Base-by-base conservation (phyloP, 2,888 invertebrate species). In the Apodemia zela region DNA sequence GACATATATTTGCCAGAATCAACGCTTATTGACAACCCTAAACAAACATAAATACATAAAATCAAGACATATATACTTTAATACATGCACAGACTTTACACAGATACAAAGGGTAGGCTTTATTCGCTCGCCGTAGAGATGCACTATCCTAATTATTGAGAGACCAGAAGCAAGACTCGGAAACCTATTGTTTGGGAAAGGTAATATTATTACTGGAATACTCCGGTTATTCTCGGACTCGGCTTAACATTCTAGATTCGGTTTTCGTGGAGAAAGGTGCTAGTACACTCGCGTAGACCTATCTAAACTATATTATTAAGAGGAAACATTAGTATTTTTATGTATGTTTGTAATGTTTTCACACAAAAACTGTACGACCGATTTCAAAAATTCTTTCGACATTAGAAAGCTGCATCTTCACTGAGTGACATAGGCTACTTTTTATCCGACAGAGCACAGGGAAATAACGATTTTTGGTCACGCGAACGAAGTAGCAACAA, bases 61-160 rank as follows among this genome's bases (percentile, higher is more conserved):
- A 84, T 84, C 83, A 85, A 85, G 84, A 84, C 81, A 79, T 81
- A 84, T 68, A 71, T 68, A 71, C 67, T 70, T 72, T 66, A 75
- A 75, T 75, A 76, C 76, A 76, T 71, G 75, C 70, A 69, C 72
- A 69, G 72, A 76, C 75, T 76, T 75, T 73, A 64, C 77, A 70
- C 81, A 77, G 84, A 80, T 72, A 80, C 83, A 85, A 87, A 82
- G 84, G 84, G 77, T 80, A 82, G 87, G 89, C 87, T 87, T 88
- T 87, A 87, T 88, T 85, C 87, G 84, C 82, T 93, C 84, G 79
- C 82, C 80, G 81, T 82, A 78, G 81, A 87, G 93, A 92, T 95
- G 96, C 93, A 94, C 95, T 95, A 92, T 79, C 93, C 93, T 86
- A 87, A 87, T 89, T 88, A 89, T 89, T 87, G 87, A 84, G 82